These are phyloP conservation scores for Hippopotamyrus pictus DNA, from an alignment of 2,797 vertebrate species.

Conservation along the genomic window DNA sequence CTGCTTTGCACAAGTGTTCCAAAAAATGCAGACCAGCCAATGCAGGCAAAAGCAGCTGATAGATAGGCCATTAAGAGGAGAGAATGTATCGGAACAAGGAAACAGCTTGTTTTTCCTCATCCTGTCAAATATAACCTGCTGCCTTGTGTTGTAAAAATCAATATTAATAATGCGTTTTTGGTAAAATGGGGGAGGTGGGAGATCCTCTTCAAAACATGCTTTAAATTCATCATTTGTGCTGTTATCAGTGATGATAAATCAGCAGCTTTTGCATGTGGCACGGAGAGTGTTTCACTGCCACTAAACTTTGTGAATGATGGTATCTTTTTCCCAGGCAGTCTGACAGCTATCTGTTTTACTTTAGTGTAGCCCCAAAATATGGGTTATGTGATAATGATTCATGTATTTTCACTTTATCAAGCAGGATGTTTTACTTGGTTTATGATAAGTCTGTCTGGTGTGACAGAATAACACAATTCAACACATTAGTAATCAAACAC, in stretches of 20 bases:
- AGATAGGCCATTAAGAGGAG: background rate
- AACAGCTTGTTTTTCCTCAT: background rate
- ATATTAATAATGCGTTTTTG: background rate
- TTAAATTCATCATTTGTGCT: background rate
- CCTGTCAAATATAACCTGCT: background rate
- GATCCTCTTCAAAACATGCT: background rate
- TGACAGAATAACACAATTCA: background rate
- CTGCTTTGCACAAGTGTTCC: background rate
- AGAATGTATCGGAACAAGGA: background rate
- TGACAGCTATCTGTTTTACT: background rate
- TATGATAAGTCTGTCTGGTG: background rate
- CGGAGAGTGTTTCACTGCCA: background rate
- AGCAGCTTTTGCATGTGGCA: background rate
- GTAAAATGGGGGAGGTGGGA: background rate
- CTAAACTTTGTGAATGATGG: background rate
- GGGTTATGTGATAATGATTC: background rate
- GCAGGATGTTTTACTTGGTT: background rate
- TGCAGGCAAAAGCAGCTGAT: background rate
- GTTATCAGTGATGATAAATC: background rate
- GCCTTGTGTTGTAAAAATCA: background rate
- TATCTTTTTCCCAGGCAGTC: background rate
- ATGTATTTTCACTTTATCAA: background rate
- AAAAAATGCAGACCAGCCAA: background rate
- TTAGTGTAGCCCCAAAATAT: background rate
- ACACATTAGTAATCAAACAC: background rate